Conservation (phyloP, 2,797 vertebrate species). For the Cryptoblepharus egeriae region DNA sequence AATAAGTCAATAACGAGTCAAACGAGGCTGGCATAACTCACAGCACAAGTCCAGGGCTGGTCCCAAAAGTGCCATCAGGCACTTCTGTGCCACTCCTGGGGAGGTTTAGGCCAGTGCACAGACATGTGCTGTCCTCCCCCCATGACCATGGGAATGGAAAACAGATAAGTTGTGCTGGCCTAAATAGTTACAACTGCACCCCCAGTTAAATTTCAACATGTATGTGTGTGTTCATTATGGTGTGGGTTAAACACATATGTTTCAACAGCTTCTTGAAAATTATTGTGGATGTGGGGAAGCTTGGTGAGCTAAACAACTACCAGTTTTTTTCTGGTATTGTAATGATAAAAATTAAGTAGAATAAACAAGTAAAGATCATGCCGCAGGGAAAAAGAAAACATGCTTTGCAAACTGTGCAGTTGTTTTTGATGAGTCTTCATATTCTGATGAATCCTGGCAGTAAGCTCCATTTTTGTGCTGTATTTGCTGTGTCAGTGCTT, state of each 20-base stretch:
- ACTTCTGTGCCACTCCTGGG: no score
- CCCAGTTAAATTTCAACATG: no score
- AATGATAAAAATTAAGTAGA: slow-evolving; percentile 6
- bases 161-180: no score
- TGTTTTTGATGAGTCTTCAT: slow-evolving; percentile 22
- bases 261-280: neutral
- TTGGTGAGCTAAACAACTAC: neutral
- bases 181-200: no score
- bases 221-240: no score
- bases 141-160: no score
- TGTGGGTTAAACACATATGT: neutral
- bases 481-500: slow-evolving; percentile 8
- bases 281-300: neutral
- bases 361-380: slow-evolving; percentile 1
- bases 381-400: neutral
- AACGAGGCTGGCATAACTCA: no score
- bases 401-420: slow-evolving; percentile 22
- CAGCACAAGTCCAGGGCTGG: no score
- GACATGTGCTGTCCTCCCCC: no score
- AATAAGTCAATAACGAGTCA: no score
- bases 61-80: no score
- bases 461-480: neutral
- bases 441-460: slow-evolving; percentile 1
- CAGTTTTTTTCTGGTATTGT: neutral
- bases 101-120: no score